Base-by-base conservation (phyloP, 1,140 invertebrate species). In the Pollicipes pollicipes region DNA sequence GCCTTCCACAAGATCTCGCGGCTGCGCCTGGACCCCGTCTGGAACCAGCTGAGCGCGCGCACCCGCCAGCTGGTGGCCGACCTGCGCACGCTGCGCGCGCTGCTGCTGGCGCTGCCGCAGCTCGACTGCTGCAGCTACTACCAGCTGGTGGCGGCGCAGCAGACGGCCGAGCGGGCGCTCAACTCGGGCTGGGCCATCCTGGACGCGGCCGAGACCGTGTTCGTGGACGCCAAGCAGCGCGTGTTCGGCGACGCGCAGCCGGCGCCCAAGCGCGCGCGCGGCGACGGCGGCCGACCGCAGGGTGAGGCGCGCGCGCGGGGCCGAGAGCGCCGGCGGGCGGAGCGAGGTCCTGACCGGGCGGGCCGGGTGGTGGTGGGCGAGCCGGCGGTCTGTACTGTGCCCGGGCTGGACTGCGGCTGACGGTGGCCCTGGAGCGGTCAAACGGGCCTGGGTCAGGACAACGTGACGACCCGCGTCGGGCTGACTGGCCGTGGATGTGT, bases 1-100 rank as follows among this genome's bases (percentile, higher is more conserved):
- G 89, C 91, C 74, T 97, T 97, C 82, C 91, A 97, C 76, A 93
- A 93, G 80, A 87, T 93, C 68, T 82, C 98, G 26, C 88, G 91
- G 76, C 81, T 85, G 10, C 91, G 97, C 78, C 79, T 98, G 71
- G 94, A 98, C 81, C 90, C 91, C 73, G 85, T 97, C 32, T 98
- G 96, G 96, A 88, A 97, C 83, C 93, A 95, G 73, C 70, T 77
- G 27, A 72, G 73, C 31, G 63, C 83, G 4, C 89, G 89, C 81
- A 94, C 91, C 0, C 92, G 92, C 78, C 88, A 93, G 76, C 84
- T 97, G 32, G 84, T 98, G 30, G 85, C 90, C 63, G 95, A 98
- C 82, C 81, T 97, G 17, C 95, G 95, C 84, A 89, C 89, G n/a
- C 81, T 98, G 30, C 83, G 92, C 70, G 86, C 86, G 75, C 82